Evolutionary conservation across 2,888 invertebrate genomes (phyloP), one percentile per base, ranked within the genome.

Genomic region (Philaethria dido): DNA sequence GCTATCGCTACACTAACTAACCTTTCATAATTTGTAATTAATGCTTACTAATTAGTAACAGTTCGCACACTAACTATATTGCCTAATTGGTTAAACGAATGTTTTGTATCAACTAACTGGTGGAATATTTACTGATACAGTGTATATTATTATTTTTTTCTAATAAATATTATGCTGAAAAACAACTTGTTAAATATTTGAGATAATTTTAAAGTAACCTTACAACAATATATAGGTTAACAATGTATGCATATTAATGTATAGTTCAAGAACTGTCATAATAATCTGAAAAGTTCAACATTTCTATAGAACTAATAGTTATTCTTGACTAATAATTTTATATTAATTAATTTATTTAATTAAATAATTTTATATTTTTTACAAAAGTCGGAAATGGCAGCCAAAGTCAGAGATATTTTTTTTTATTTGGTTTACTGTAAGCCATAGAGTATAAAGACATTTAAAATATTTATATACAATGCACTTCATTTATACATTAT

Each of bases 1-100:
- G 55, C 71, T 73, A 70, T 67, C 55, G 54, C 47, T 63, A 48
- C 57, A 67, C 69, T 73, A 72, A 67, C 69, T 73, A 72, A 73
- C 61, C 62, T 64, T 33, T 61, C 54, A 61, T 66, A 25, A 64
- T 22, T 61, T 55, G 52, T 64, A 48, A 71, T 64, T 75, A 73
- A 72, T 54, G 66, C 69, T 70, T 70, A 66, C 64, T 71, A 63
- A 66, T 69, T 68, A 44, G 59, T 64, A 62, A 39, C 48, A 18
- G 44, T 39, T 33, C 29, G 42, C 59, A 60, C 29, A 13, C 45
- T 60, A 54, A 45, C 16, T 62, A 39, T 11, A 6, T 64, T 59
- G 25, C 18, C 18, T 48, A 39, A 25, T 45, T 44, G 18, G 13
- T 45, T 25, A 14, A 18, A 60, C 6, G 1, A 29, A 5, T 29